These are phyloP conservation scores for Gadopsis marmoratus DNA, from an alignment of 2,797 vertebrate genomes.

Conservation along the genomic window DNA sequence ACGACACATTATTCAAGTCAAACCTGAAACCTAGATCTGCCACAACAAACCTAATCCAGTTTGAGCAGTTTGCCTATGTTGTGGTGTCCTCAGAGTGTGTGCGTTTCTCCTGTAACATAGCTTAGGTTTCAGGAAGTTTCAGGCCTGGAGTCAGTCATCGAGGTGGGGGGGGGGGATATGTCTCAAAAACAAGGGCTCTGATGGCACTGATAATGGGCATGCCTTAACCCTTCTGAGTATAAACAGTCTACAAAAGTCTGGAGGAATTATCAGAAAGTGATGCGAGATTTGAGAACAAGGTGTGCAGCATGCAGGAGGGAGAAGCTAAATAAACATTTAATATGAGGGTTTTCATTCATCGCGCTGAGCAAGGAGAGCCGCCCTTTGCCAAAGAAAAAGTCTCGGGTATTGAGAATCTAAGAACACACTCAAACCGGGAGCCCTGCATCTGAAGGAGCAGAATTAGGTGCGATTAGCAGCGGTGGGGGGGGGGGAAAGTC, in stretches of 20 bases:
- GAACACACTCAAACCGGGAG: constrained; percentile 52
- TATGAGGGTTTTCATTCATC: constrained; percentile 28
- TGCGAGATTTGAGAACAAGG: constrained; percentile 25
- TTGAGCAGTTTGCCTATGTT: constrained; percentile 78
- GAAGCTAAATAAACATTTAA: constrained; percentile 40
- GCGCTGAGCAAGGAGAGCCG: constrained; percentile 1
- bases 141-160: constrained; percentile 75
- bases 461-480: constrained; percentile 73
- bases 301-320: constrained; percentile 12
- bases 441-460: constrained; percentile 58
- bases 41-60: constrained; percentile 84
- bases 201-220: constrained; percentile 57
- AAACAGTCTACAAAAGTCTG: constrained; percentile 35
- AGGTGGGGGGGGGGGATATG: constrained; percentile 19
- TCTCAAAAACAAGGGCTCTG: constrained; percentile 63
- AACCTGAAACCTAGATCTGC: constrained; percentile 84
- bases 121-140: constrained; percentile 81
- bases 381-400: constrained; percentile 6
- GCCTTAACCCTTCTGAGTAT: constrained; percentile 33
- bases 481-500: constrained; percentile 56
- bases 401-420: constrained; percentile 33
- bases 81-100: constrained; percentile 76
- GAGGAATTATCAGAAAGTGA: constrained; percentile 37
- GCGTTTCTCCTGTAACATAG: constrained; percentile 71
- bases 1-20: constrained; percentile 84